phyloP scores from a whole-genome alignment of 2,113 vertebrate genomes.

The Accipiter virgatus region DNA sequence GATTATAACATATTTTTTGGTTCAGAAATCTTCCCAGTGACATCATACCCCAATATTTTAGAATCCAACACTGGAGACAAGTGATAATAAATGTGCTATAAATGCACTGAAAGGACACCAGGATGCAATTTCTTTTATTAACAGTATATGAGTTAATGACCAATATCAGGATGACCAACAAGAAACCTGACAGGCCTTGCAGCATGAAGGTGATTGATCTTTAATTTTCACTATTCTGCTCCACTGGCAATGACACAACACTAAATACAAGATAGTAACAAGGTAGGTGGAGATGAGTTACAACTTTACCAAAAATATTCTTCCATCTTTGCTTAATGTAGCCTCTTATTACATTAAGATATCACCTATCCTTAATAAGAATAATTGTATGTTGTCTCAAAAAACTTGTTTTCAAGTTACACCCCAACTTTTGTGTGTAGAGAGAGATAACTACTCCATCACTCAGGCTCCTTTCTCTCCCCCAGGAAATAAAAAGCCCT shows the following conservation, averaged over 20 bases:
- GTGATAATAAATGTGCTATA: neutral
- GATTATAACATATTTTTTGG: neutral
- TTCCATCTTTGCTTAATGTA: neutral
- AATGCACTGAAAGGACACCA: neutral
- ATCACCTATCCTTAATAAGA: neutral
- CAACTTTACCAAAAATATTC: neutral
- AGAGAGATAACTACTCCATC: neutral
- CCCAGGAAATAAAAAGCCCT: neutral
- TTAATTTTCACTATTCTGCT: neutral
- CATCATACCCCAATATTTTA: neutral
- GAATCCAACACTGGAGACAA: neutral
- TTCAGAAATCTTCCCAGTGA: neutral
- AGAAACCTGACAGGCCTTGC: neutral
- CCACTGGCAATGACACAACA: neutral
- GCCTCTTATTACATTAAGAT: neutral
- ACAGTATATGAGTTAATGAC: neutral
- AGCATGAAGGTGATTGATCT: neutral
- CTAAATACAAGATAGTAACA: neutral
- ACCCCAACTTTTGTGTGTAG: neutral
- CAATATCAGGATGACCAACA: neutral
- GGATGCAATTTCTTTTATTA: neutral
- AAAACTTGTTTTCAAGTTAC: neutral
- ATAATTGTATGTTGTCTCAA: neutral
- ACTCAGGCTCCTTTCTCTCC: neutral
- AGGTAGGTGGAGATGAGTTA: neutral